A percentile compares a stretch with the other conserved stretches of the same genome.
These are phyloP conservation scores for Sisyra nigra DNA, from an alignment of 2,888 invertebrate genomes.

Conservation along the genomic window DNA sequence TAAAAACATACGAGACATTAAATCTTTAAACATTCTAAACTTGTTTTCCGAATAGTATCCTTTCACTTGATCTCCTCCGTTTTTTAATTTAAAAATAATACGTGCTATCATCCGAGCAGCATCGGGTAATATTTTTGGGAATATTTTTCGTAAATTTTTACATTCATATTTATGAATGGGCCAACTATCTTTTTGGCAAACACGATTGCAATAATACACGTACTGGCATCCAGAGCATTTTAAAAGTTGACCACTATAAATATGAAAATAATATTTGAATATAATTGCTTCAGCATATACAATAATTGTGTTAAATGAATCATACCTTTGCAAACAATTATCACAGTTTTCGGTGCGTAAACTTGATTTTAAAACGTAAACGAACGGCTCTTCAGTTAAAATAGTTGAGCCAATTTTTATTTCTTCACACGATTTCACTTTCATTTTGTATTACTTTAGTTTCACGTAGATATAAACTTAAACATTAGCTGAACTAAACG, in stretches of 20 bases:
- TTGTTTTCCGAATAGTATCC: constrained; percentile 52
- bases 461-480: too few relatives aligned
- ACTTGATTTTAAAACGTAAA: constrained; percentile 51
- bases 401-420: constrained; percentile 50
- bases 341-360: constrained; percentile 58
- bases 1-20: constrained; percentile 74
- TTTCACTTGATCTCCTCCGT: constrained; percentile 48
- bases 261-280: constrained; percentile 10
- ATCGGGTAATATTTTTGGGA: constrained; percentile 62
- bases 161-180: constrained; percentile 72
- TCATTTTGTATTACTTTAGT: too few relatives aligned
- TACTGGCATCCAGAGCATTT: constrained; percentile 76
- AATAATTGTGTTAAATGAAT: constrained; percentile 1
- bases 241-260: constrained; percentile 47
- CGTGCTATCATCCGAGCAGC: constrained; percentile 65
- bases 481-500: too few relatives aligned
- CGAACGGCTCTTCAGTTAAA: constrained; percentile 58
- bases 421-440: constrained; percentile 30
- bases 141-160: constrained; percentile 48
- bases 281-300: constrained; percentile 6
- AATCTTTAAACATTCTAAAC: constrained; percentile 64
- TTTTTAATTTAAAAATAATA: constrained; percentile 50
- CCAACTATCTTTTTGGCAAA: constrained; percentile 75
- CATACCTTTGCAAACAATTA: constrained; percentile 53
- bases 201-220: constrained; percentile 64